Base-by-base conservation (phyloP, 2,797 vertebrate species). In the Tragopan temminckii region DNA sequence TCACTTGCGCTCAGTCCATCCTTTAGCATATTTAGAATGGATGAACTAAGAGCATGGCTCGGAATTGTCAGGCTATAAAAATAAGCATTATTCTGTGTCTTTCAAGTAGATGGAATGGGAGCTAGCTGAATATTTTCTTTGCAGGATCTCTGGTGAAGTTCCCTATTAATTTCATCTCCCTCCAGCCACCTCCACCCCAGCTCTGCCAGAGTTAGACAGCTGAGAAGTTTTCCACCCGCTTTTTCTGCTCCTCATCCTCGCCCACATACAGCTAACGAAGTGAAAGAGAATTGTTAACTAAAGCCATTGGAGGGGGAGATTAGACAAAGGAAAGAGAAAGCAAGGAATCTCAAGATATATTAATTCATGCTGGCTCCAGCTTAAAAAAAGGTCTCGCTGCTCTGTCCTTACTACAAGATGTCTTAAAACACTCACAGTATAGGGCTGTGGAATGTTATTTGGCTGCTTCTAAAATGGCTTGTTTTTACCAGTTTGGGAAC, bases 361-460 rank as follows among this genome's bases (percentile, higher is more conserved):
- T 86, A 91, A 80, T 93, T 93, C 68, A 35, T 64, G 31, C 82
- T 88, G 93, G 68, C 71, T 96, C 61, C 92, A 66, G 83, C 40
- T 53, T 81, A 7, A 29, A 58, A 75, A 79, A 70, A 43, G 31
- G 36, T 48, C 83, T 87, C 8, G 4, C 62, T 88, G 77, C 80
- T 87, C 75, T 69, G 62, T 94, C 80, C 90, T 87, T 85, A 55
- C 90, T 90, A 92, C 55, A 52, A 63, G 59, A 88, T 74, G 78
- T 96, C 94, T 96, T 50, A 20, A 82, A 93, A 95, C 96, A 97
- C 94, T 97, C 96, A 92, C 1, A 13, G 76, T 57, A 61, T 14
- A 77, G 12, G 85, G 68, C 85, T 93, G 80, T 92, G 95, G 95
- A 96, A 96, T 96, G 96, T 92, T 83, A 69, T 48, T 95, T 96